Evolutionary conservation across 2,888 invertebrate species (phyloP).

Genomic region (Tinea pellionella): DNA sequence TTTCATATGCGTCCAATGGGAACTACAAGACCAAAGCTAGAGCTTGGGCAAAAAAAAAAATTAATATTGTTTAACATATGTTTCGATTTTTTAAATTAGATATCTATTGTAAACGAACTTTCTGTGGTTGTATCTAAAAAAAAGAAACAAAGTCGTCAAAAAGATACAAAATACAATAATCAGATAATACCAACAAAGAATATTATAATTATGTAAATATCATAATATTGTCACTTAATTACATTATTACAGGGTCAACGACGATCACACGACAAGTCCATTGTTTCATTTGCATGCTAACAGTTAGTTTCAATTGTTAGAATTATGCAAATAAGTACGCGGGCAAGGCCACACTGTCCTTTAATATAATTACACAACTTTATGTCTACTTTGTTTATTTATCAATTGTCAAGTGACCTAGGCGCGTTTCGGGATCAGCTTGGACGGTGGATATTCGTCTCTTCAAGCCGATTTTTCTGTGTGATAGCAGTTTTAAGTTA

Average conservation of each 20-base stretch:
- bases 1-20: no score
- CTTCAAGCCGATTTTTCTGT: no score
- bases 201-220: not conserved
- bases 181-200: not conserved
- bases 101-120: not conserved
- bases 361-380: constrained; percentile 4
- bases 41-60: no score
- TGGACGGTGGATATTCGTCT: no score
- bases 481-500: no score
- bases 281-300: constrained; percentile 54
- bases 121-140: not conserved
- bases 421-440: no score
- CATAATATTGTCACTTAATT: constrained; percentile 11
- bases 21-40: no score
- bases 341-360: constrained; percentile 9
- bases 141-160: not conserved
- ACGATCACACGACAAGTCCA: constrained; percentile 38
- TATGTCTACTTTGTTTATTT: not conserved
- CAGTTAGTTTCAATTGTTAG: constrained; percentile 25
- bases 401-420: no score
- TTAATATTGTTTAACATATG: no score
- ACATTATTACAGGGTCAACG: not conserved
- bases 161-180: not conserved
- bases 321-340: constrained; percentile 34
- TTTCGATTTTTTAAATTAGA: no score